A percentile compares a stretch with the other conserved stretches of the same genome.
Evolutionary conservation across 92 coral and sea anemone species (phyloP).

Genomic region (Isaurus tuberculatus): DNA sequence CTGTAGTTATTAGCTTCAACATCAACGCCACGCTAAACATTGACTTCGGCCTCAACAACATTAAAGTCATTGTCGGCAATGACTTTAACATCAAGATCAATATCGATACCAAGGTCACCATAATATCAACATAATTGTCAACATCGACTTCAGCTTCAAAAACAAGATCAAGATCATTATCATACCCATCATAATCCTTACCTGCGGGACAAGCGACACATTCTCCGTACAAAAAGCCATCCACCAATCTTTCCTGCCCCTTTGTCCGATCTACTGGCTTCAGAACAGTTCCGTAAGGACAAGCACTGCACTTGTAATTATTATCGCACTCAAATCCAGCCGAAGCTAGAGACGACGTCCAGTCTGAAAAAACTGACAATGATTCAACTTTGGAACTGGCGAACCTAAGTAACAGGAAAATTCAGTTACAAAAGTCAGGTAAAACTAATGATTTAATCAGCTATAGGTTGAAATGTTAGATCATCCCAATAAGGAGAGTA

Average conservation of each 20-base stretch:
- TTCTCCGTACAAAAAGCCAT: not conserved
- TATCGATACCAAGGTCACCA: too few species aligned
- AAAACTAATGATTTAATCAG: too few species aligned
- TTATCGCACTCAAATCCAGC: not conserved
- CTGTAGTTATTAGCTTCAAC: too few species aligned
- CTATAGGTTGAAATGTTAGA: too few species aligned
- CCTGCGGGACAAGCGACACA: not conserved
- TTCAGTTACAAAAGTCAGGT: not conserved
- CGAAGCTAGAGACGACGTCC: not conserved
- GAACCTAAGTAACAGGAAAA: not conserved
- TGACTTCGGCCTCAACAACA: too few species aligned
- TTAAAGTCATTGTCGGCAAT: too few species aligned
- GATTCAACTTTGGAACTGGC: not conserved
- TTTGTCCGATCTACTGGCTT: not conserved
- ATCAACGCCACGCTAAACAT: too few species aligned
- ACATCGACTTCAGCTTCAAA: not conserved
- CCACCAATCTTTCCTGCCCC: not conserved
- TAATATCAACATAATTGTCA: not conserved
- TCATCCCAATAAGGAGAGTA: too few species aligned
- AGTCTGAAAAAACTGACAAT: not conserved
- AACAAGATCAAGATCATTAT: not conserved
- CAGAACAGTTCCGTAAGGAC: conserved; percentile 9
- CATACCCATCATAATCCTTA: not conserved
- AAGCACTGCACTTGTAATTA: not conserved
- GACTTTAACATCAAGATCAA: too few species aligned